Conservation (phyloP, 2,888 invertebrate genomes). For the Lingula anatina region DNA sequence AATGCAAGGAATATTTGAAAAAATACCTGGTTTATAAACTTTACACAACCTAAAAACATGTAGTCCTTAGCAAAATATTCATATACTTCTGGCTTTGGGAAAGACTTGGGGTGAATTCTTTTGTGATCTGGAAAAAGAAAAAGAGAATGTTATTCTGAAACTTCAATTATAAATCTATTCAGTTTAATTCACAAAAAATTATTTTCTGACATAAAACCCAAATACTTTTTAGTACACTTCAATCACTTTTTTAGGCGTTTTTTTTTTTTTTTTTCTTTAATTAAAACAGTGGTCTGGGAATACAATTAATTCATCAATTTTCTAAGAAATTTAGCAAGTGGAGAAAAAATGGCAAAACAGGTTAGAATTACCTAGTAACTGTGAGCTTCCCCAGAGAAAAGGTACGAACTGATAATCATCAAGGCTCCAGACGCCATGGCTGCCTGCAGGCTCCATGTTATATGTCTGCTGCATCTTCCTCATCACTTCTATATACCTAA, state of each 20-base stretch:
- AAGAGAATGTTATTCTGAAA: background rate
- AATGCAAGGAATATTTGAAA: too few species aligned
- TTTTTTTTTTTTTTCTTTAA: too few species aligned
- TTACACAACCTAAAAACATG: constrained; percentile 89
- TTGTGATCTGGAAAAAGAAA: constrained; percentile 62
- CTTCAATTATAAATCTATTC: background rate
- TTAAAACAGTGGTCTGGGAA: too few species aligned
- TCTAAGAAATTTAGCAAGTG: background rate
- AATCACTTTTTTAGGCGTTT: too few species aligned
- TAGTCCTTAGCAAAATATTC: constrained; percentile 65
- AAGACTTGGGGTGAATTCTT: constrained; percentile 78
- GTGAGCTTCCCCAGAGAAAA: constrained; percentile 98
- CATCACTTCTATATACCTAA: constrained; percentile 75
- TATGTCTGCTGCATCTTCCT: constrained; percentile 84
- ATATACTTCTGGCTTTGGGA: constrained; percentile 74
- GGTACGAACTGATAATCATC: constrained; percentile 99
- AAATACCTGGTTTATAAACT: constrained; percentile 71
- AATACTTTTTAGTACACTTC: too few species aligned
- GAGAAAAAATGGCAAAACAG: constrained; percentile 11
- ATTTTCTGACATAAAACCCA: too few species aligned
- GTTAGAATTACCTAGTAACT: constrained; percentile 67
- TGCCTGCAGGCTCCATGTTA: constrained; percentile 98
- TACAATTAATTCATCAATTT: background rate
- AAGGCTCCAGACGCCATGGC: constrained; percentile 97
- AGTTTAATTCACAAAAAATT: background rate